Percentiles rank a stretch among this genome's conserved stretches.
Evolutionary conservation across 1,140 invertebrate species (phyloP).

Genomic region (Medauroidea extradentata): DNA sequence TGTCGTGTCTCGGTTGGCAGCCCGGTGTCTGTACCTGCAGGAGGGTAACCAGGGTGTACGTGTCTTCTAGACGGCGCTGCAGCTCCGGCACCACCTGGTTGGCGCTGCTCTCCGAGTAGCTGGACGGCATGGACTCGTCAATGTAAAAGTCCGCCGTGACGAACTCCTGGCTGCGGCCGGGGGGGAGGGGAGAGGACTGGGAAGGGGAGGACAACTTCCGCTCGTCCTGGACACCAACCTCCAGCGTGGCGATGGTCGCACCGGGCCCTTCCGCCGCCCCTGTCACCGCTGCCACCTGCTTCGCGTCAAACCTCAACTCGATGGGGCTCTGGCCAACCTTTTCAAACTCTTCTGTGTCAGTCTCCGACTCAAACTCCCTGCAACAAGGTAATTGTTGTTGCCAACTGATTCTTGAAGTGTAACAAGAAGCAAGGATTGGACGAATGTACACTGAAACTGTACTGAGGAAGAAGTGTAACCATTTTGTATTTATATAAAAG

Average conservation of each 20-base stretch:
- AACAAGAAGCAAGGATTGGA: no score
- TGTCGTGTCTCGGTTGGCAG: background rate
- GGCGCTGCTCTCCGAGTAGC: conserved; percentile 29
- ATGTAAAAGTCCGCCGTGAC: conserved; percentile 79
- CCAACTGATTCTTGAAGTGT: no score
- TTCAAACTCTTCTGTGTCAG: conserved; percentile 78
- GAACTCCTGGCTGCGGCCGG: conserved; percentile 55
- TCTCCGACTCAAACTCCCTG: conserved; percentile 72
- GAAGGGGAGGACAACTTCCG: conserved; percentile 25
- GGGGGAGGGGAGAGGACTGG: conserved; percentile 28
- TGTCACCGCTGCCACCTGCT: background rate
- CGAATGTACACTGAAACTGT: no score
- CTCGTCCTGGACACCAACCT: conserved; percentile 12
- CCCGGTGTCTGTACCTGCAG: conserved; percentile 50
- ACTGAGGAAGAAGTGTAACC: no score
- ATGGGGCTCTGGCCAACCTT: conserved; percentile 50
- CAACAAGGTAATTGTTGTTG: no score
- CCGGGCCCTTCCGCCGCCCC: background rate
- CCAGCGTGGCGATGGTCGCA: conserved; percentile 7
- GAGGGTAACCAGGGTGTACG: conserved; percentile 59
- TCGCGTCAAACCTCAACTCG: conserved; percentile 5
- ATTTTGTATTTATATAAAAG: no score
- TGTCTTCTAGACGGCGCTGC: conserved; percentile 35
- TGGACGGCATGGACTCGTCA: conserved; percentile 73
- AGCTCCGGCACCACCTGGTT: conserved; percentile 31